Conservation (phyloP, 2,113 vertebrate species). For the Poeciliopsis retropinna region DNA sequence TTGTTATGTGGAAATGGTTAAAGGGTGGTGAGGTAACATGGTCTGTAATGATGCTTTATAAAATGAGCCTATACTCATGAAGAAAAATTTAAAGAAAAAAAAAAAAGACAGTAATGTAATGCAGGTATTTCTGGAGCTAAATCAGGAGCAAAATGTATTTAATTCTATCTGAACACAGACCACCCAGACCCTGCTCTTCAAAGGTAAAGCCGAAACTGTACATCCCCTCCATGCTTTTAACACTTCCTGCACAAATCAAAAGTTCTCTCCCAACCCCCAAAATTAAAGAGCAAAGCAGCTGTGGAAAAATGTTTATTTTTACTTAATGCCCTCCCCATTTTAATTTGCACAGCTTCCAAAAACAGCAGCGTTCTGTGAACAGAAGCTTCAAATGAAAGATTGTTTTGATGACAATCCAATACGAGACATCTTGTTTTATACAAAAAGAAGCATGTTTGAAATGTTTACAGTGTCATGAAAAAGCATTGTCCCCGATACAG, state of each 20-base stretch:
- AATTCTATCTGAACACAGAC: conserved; percentile 21
- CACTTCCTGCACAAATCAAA: background rate
- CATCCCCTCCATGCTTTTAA: conserved; percentile 52
- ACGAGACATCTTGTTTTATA: background rate
- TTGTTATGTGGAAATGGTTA: conserved; percentile 46
- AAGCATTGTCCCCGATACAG: background rate
- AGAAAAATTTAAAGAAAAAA: background rate
- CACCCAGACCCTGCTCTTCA: conserved; percentile 31
- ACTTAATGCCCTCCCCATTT: conserved; percentile 38
- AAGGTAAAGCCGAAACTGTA: conserved; percentile 51
- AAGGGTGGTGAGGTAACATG: conserved; percentile 4
- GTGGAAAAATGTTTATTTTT: background rate
- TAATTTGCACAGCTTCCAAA: background rate
- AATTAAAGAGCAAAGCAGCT: background rate
- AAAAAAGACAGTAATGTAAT: background rate
- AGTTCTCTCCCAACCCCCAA: background rate
- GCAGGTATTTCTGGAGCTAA: background rate
- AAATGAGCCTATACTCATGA: background rate
- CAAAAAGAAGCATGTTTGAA: conserved; percentile 24
- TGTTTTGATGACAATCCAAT: conserved; percentile 13
- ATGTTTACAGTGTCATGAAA: background rate
- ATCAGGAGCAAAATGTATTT: background rate
- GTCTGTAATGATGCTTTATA: background rate
- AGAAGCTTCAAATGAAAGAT: conserved; percentile 9
- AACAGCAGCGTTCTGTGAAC: conserved; percentile 13